phyloP scores from a whole-genome alignment of 2,113 vertebrate genomes.

The Pachypanchax playfairii region DNA sequence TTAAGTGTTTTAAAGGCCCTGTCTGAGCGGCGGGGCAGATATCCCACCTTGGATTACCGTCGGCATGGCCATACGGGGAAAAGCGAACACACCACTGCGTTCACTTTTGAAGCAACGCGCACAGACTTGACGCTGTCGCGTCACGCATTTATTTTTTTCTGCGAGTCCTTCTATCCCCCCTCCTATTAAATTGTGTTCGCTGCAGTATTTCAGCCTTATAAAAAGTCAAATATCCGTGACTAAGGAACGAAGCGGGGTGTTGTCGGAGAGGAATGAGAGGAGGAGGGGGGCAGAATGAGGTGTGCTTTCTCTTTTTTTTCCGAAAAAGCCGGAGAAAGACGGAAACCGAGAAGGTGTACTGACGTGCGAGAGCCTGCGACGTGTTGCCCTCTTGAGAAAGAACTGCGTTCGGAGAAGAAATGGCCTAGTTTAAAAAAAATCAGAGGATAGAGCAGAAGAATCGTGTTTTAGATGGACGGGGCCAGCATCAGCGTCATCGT shows the following conservation, averaged over 20 bases:
- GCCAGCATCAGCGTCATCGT: slow-evolving; percentile 44
- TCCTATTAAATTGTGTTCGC: slow-evolving; percentile 8
- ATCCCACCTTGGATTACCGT: slow-evolving; percentile 57
- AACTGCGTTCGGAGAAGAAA: slow-evolving; percentile 66
- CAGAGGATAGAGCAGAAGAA: slow-evolving; percentile 44
- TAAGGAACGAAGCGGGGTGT: slow-evolving; percentile 68
- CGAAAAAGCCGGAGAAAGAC: slow-evolving; percentile 74
- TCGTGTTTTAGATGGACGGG: slow-evolving; percentile 55
- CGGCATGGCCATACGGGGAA: slow-evolving; percentile 55
- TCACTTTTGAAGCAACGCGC: slow-evolving; percentile 62
- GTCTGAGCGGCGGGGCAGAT: slow-evolving; percentile 23
- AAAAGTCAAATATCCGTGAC: slow-evolving; percentile 64
- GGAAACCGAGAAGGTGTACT: slow-evolving; percentile 73
- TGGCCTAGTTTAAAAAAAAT: slow-evolving; percentile 66
- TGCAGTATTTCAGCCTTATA: slow-evolving; percentile 40
- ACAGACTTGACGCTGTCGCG: slow-evolving; percentile 56
- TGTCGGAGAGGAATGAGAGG: slow-evolving; percentile 69
- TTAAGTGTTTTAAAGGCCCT: slow-evolving; percentile 29
- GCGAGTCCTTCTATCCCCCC: background rate
- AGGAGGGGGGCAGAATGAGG: slow-evolving; percentile 64
- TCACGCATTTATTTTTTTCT: slow-evolving; percentile 56
- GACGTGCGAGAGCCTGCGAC: slow-evolving; percentile 72
- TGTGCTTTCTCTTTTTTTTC: slow-evolving; percentile 65
- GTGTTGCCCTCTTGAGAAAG: slow-evolving; percentile 73
- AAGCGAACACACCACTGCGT: slow-evolving; percentile 63